Conservation (phyloP, 37 sponge, comb jelly and placozoan species). For the Chondrosia reniformis region DNA sequence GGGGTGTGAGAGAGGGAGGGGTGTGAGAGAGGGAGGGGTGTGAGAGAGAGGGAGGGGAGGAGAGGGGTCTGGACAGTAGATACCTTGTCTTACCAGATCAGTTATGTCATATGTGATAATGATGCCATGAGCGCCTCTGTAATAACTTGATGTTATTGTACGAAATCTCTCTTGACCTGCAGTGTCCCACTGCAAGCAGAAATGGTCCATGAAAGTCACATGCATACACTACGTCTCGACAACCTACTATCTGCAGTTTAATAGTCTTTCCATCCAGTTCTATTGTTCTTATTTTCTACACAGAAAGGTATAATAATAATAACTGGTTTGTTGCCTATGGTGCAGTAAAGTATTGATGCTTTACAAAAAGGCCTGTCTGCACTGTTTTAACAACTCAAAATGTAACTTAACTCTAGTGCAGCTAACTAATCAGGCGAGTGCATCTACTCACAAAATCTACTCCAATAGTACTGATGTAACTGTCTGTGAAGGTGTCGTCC, state of each 20-base stretch:
- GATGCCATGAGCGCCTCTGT: slow-evolving; percentile 97
- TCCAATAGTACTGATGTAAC: slow-evolving; percentile 98
- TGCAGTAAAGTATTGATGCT: too few relatives aligned
- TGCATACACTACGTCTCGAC: background rate
- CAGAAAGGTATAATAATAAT: background rate
- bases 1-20: too few relatives aligned
- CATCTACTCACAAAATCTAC: slow-evolving; percentile 96
- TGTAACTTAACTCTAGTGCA: background rate
- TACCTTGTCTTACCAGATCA: slow-evolving; percentile 68
- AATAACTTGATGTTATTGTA: slow-evolving; percentile 97
- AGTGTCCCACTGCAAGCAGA: slow-evolving; percentile 86
- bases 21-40: too few relatives aligned
- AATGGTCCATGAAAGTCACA: background rate
- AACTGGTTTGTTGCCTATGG: background rate
- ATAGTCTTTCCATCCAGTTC: slow-evolving; percentile 96
- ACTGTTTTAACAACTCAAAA: background rate
- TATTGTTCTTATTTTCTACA: slow-evolving; percentile 94
- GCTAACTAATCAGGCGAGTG: background rate
- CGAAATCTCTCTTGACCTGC: slow-evolving; percentile 98
- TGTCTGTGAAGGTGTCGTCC: slow-evolving; percentile 99
- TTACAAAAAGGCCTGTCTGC: background rate
- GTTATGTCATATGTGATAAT: slow-evolving; percentile 98
- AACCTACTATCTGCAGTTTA: slow-evolving; percentile 70
- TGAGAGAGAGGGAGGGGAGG: too few relatives aligned
- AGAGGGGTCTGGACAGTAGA: too few relatives aligned